Evolutionary conservation across 2,113 vertebrate genomes (phyloP).

Genomic region (Corythornis cristatus): DNA sequence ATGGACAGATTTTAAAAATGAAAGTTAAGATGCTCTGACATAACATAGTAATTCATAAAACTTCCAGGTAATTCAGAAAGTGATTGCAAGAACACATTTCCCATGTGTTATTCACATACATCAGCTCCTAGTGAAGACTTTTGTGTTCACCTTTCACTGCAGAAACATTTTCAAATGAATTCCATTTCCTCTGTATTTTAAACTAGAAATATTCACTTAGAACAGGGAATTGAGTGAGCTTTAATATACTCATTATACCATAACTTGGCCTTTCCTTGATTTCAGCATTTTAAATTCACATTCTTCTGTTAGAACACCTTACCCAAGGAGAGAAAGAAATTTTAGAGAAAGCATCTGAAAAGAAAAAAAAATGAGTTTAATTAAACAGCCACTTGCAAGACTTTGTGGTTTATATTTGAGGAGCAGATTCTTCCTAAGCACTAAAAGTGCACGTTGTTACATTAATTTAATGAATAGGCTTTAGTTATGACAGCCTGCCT

Average conservation of each 20-base stretch:
- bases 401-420: constrained; percentile 69
- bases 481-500: constrained; percentile 65
- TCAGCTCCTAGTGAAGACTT: background rate
- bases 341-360: constrained; percentile 55
- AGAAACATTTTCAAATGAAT: constrained; percentile 3
- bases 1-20: background rate
- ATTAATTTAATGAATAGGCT: constrained; percentile 66
- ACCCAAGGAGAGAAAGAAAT: constrained; percentile 1
- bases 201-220: constrained; percentile 13
- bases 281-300: constrained; percentile 33
- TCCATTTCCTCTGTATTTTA: constrained; percentile 1
- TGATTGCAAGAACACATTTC: background rate
- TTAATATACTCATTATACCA: background rate
- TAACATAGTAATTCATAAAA: background rate
- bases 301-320: constrained; percentile 12
- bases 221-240: background rate
- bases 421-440: constrained; percentile 53
- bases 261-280: constrained; percentile 13
- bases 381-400: constrained; percentile 67
- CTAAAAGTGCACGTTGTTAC: constrained; percentile 42
- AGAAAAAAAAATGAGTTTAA: constrained; percentile 35
- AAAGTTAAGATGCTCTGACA: background rate
- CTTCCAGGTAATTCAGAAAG: background rate
- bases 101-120: background rate
- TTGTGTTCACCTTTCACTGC: background rate